A percentile compares a stretch with the other conserved stretches of the same genome.
These are phyloP conservation scores for Lycia hirtaria DNA, from an alignment of 2,888 invertebrate genomes.

Conservation along the genomic window DNA sequence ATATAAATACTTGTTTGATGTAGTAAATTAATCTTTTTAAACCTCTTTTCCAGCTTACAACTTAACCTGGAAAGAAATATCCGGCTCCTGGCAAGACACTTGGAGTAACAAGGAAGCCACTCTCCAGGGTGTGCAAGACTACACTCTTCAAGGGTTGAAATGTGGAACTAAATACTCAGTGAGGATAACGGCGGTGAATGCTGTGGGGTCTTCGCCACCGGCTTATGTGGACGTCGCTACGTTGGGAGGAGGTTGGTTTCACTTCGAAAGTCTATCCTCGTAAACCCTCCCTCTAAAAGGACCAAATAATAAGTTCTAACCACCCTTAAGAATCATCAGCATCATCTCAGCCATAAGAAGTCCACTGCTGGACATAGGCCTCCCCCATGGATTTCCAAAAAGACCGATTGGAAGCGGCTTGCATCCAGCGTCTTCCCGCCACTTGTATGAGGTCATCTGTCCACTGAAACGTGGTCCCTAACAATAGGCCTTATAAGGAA, in stretches of 20 bases:
- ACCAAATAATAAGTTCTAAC: background rate
- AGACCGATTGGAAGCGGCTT: too few species aligned
- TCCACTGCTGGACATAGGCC: too few species aligned
- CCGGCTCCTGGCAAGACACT: constrained; percentile 83
- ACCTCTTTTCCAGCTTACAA: constrained; percentile 70
- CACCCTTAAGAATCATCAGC: background rate
- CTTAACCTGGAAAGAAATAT: constrained; percentile 79
- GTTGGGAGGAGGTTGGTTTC: constrained; percentile 84
- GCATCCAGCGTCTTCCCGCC: too few species aligned
- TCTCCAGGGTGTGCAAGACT: constrained; percentile 83
- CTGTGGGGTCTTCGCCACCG: constrained; percentile 91
- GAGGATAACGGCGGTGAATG: constrained; percentile 91
- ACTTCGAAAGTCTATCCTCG: background rate
- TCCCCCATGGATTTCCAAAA: too few species aligned
- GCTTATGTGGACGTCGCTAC: constrained; percentile 85
- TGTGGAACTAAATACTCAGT: constrained; percentile 94
- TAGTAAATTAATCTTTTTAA: background rate
- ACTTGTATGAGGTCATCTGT: too few species aligned
- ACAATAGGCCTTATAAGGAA: too few species aligned
- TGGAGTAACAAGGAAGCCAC: constrained; percentile 87
- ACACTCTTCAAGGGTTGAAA: constrained; percentile 89
- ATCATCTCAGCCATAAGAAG: too few species aligned
- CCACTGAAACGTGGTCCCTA: too few species aligned
- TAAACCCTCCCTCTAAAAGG: background rate
- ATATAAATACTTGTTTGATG: too few species aligned